Percentiles rank a stretch among this genome's conserved stretches.
Conservation (phyloP, 2,888 invertebrate genomes). For the Erannis defoliaria region DNA sequence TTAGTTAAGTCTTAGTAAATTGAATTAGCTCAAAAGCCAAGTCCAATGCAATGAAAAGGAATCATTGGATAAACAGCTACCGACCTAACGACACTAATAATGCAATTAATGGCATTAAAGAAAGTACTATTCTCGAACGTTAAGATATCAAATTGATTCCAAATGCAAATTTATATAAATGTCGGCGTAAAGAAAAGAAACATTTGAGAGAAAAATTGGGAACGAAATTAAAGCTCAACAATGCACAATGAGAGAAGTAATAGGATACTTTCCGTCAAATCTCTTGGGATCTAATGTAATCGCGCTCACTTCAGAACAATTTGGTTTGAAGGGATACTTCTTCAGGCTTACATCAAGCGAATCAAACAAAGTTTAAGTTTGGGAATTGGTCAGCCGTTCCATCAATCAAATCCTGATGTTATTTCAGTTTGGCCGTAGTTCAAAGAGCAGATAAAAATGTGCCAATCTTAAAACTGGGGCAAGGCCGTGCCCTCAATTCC, state of each 20-base stretch:
- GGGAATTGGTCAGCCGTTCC: slow-evolving; percentile 39
- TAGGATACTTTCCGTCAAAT: slow-evolving; percentile 6
- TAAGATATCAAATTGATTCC: slow-evolving; percentile 9
- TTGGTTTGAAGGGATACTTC: slow-evolving; percentile 4
- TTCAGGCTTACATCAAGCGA: slow-evolving; percentile 17
- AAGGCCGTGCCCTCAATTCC: slow-evolving; percentile 80
- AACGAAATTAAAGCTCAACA: slow-evolving; percentile 3
- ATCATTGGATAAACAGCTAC: slow-evolving; percentile 60
- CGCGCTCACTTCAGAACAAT: slow-evolving; percentile 16
- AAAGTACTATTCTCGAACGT: slow-evolving; percentile 3
- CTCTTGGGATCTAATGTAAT: slow-evolving; percentile 13
- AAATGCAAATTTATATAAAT: slow-evolving; percentile 1
- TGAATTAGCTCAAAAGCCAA: slow-evolving; percentile 68
- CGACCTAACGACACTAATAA: slow-evolving; percentile 18
- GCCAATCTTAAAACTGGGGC: slow-evolving; percentile 80
- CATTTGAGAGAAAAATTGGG: slow-evolving; percentile 6
- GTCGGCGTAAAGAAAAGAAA: neutral
- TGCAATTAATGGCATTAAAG: slow-evolving; percentile 19
- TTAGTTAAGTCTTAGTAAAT: slow-evolving; percentile 60
- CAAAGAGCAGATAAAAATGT: slow-evolving; percentile 79
- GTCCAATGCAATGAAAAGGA: slow-evolving; percentile 60
- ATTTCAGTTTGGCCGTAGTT: slow-evolving; percentile 65
- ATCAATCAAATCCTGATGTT: slow-evolving; percentile 63
- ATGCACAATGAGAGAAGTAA: slow-evolving; percentile 3
- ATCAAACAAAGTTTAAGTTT: slow-evolving; percentile 16